Conservation (phyloP, 2,888 invertebrate genomes). For the Nezara viridula region DNA sequence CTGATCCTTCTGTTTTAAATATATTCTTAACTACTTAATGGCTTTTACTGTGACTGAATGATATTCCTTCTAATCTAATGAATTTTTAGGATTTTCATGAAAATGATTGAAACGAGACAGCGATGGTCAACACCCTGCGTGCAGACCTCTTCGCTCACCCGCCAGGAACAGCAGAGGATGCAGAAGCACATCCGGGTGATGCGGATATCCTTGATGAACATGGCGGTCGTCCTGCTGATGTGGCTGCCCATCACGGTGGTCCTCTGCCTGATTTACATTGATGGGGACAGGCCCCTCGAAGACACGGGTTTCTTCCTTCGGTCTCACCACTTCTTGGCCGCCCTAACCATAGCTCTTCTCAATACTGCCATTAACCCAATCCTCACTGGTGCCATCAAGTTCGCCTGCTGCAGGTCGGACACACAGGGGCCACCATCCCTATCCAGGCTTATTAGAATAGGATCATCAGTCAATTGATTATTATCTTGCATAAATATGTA, state of each 20-base stretch:
- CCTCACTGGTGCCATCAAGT: constrained; percentile 71
- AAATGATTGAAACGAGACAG: constrained; percentile 71
- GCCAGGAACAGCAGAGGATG: constrained; percentile 67
- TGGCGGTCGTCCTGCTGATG: constrained; percentile 73
- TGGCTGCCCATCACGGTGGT: constrained; percentile 74
- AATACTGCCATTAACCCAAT: constrained; percentile 74
- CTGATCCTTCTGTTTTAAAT: no score
- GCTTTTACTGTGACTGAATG: no score
- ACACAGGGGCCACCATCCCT: constrained; percentile 8
- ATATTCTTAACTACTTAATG: no score
- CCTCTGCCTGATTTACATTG: constrained; percentile 73
- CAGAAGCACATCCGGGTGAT: constrained; percentile 73
- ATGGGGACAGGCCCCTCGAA: constrained; percentile 71
- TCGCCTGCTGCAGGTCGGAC: constrained; percentile 48
- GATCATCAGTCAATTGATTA: constrained; percentile 60
- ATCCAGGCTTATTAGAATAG: constrained; percentile 60
- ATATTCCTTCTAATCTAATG: no score
- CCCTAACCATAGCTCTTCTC: constrained; percentile 71
- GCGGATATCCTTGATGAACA: constrained; percentile 72
- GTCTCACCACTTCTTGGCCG: constrained; percentile 72
- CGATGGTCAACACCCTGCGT: constrained; percentile 69
- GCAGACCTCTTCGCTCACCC: constrained; percentile 61
- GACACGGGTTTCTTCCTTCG: constrained; percentile 72
- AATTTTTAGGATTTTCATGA: constrained; percentile 70
- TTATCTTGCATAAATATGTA: neutral